Evolutionary conservation across 2,797 vertebrate genomes (phyloP), one percentile per base, ranked within the genome.

Genomic region (Rhyacichthys aspro): DNA sequence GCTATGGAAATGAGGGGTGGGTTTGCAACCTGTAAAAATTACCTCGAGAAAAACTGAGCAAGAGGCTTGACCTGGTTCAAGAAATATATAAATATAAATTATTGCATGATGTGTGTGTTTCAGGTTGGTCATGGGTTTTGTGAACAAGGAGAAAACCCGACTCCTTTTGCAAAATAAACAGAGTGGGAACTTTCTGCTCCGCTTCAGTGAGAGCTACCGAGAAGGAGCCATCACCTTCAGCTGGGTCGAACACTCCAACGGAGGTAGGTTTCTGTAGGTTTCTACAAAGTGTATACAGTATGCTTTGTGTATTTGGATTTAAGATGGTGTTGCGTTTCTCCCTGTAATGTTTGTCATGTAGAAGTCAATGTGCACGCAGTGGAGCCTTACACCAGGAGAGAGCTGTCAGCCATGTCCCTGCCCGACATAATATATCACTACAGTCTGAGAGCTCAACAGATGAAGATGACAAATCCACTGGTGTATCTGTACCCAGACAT

Each of bases 151-250:
- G 17, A 90, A 63, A 4, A 92, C 96, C 0, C 78, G 81, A 0
- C 63, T 78, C 0, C 67, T 99, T 58, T 56, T 99, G 48, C 90
- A 90, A 72, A 87, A 92, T 36, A 95, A 92, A 77, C 77, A 17
- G 1, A 78, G 86, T 0, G 97, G 97, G 5, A 99, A 95, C 0
- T 99, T 99, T 76, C 85, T 99, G 70, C 75, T 99, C 33, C 92
- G 97, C 16, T 99, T 99, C 72, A 99, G 97, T 0, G 97, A 99
- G 87, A 98, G 93, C 86, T 94, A 84, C 82, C 91, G 65, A 53
- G 95, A 98, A 0, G 97, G 97, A 38, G 97, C 96, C 38, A 94
- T 99, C 84, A 96, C 93, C 0, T 96, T 98, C 82, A 98, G 96
- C 18, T 98, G 95, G 95, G 90, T 92, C 0, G 93, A 92, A 6